Conservation (phyloP, 2,113 vertebrate genomes). For the Prinia subflava region DNA sequence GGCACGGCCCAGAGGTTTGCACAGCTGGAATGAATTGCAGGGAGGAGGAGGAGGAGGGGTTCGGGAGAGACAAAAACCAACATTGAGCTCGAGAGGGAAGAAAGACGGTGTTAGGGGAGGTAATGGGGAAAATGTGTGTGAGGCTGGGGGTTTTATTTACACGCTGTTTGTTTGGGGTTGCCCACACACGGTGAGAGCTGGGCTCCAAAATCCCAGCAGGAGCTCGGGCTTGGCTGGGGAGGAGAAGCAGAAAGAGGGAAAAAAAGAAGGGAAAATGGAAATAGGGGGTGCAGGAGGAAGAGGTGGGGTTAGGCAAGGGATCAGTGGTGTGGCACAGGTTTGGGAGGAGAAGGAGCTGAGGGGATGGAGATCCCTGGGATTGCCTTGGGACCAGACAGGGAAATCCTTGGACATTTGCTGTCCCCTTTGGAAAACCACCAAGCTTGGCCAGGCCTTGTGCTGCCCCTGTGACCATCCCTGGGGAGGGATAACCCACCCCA, state of each 20-base stretch:
- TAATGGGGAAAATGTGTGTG: slow-evolving; percentile 77
- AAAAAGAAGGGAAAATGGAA: background rate
- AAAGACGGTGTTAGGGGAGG: slow-evolving; percentile 71
- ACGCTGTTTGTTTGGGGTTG: slow-evolving; percentile 57
- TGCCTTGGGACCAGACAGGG: background rate
- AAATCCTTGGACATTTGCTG: background rate
- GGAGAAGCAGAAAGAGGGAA: background rate
- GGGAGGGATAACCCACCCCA: background rate
- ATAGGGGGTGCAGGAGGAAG: background rate
- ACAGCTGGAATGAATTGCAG: slow-evolving; percentile 88
- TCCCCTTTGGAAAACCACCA: background rate
- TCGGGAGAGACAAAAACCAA: slow-evolving; percentile 78
- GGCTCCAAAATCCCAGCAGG: slow-evolving; percentile 48
- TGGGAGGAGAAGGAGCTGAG: background rate
- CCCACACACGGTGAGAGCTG: slow-evolving; percentile 51
- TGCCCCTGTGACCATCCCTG: background rate
- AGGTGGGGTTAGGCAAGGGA: background rate
- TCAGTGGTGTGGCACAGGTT: background rate
- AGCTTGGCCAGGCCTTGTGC: background rate
- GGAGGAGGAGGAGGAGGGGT: slow-evolving; percentile 72
- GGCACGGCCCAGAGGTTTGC: slow-evolving; percentile 82
- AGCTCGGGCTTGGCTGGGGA: background rate
- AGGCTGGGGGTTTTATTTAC: slow-evolving; percentile 50
- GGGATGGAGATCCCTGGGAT: background rate
- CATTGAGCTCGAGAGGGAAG: slow-evolving; percentile 75